These are phyloP conservation scores for Lasiommata megera DNA, from an alignment of 2,888 invertebrate species.

Conservation along the genomic window DNA sequence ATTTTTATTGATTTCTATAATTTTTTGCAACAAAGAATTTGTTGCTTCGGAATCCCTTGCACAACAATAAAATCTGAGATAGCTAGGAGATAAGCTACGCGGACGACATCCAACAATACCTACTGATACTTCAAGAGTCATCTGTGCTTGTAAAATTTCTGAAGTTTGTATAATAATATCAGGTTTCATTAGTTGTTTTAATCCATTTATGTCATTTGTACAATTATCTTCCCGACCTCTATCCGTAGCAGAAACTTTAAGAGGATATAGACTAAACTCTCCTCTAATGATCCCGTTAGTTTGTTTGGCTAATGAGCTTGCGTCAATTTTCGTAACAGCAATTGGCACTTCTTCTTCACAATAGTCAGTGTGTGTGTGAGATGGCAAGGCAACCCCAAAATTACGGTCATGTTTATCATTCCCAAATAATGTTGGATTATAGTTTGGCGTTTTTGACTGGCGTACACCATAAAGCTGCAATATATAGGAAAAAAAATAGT, in stretches of 20 bases:
- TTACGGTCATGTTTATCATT: conserved; percentile 49
- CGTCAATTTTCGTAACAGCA: conserved; percentile 60
- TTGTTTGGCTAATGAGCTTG: conserved; percentile 47
- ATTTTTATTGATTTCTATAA: conserved; percentile 52
- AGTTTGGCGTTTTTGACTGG: conserved; percentile 18
- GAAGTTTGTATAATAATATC: conserved; percentile 47
- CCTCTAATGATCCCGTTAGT: conserved; percentile 50
- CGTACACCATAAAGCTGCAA: conserved; percentile 57
- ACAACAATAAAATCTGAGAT: conserved; percentile 57
- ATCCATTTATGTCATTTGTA: conserved; percentile 64
- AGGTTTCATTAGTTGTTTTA: conserved; percentile 42
- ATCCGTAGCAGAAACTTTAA: conserved; percentile 34
- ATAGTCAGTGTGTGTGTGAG: conserved; percentile 15
- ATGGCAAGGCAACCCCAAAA: conserved; percentile 38
- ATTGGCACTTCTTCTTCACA: conserved; percentile 52
- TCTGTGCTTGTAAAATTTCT: conserved; percentile 58
- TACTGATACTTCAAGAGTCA: conserved; percentile 61
- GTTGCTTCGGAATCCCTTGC: conserved; percentile 41
- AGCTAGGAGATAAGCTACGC: conserved; percentile 38
- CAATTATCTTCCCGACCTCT: conserved; percentile 51
- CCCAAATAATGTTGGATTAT: conserved; percentile 49
- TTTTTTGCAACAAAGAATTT: conserved; percentile 42
- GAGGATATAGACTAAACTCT: conserved; percentile 62
- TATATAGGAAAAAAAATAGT: not conserved
- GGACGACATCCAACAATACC: conserved; percentile 64